A percentile compares a stretch with the other conserved stretches of the same genome.
phyloP scores from a whole-genome alignment of 2,113 vertebrate genomes.

The Crotalus helleri region DNA sequence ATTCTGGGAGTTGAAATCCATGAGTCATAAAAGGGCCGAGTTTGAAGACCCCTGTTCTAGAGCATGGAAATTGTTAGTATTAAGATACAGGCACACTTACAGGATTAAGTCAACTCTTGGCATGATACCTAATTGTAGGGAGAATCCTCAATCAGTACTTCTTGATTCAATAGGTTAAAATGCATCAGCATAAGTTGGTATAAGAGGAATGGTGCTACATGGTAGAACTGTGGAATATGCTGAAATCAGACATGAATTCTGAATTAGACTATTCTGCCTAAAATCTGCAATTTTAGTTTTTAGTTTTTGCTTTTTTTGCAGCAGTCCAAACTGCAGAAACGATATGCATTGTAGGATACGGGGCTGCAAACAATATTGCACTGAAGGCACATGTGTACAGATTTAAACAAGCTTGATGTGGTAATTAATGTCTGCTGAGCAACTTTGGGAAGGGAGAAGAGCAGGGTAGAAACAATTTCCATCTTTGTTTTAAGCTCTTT shows the following conservation, averaged over 20 bases:
- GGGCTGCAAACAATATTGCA: background rate
- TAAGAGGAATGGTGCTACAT: background rate
- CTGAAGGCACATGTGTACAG: background rate
- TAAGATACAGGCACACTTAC: background rate
- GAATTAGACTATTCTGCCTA: background rate
- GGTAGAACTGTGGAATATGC: background rate
- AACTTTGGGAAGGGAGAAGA: constrained; percentile 8
- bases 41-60: background rate
- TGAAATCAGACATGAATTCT: background rate
- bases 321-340: background rate
- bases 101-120: background rate
- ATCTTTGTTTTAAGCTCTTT: constrained; percentile 65
- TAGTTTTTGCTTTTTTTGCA: background rate
- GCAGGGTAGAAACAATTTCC: constrained; percentile 41
- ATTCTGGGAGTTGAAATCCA: no score
- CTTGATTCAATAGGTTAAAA: background rate
- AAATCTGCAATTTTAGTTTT: background rate
- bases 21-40: no score
- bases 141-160: background rate
- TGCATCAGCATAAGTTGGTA: background rate
- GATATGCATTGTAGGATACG: background rate
- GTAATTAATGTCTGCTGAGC: constrained; percentile 44
- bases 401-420: constrained; percentile 44
- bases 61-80: background rate
- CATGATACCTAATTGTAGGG: background rate